These are phyloP conservation scores for Petroica traversi DNA, from an alignment of 2,113 vertebrate genomes.

Conservation along the genomic window DNA sequence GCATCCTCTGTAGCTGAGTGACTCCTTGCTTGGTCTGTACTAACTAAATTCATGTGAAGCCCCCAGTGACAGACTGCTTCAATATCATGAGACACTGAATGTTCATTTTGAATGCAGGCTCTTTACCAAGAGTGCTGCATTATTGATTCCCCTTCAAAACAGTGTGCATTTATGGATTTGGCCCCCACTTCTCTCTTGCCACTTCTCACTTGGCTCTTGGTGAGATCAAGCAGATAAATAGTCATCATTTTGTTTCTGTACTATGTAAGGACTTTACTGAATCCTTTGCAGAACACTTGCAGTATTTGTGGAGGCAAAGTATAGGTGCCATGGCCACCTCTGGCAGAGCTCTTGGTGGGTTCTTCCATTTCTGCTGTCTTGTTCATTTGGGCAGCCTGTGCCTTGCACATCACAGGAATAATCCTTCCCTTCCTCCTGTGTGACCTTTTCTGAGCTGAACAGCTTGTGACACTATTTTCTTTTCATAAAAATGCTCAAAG, in stretches of 20 bases:
- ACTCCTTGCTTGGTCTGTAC: background rate
- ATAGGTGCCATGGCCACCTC: background rate
- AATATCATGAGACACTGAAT: background rate
- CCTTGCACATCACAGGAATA: background rate
- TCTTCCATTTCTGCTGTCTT: background rate
- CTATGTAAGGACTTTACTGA: background rate
- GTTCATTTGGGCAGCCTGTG: background rate
- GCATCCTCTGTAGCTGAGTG: background rate
- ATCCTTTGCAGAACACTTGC: background rate
- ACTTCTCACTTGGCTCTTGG: background rate
- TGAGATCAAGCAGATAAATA: background rate
- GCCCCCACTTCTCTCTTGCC: background rate
- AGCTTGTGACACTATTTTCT: background rate
- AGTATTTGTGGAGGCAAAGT: background rate
- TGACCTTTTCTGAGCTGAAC: background rate
- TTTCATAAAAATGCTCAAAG: background rate
- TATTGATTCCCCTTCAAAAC: background rate
- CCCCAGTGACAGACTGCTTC: background rate
- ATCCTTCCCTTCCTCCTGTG: background rate
- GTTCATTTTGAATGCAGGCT: background rate
- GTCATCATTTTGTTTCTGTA: background rate
- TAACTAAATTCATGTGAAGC: background rate
- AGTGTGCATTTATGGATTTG: background rate
- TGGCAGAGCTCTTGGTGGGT: background rate
- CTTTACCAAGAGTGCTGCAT: background rate